Base-by-base conservation (phyloP, 1,140 invertebrate species). In the Drepana arcuata region DNA sequence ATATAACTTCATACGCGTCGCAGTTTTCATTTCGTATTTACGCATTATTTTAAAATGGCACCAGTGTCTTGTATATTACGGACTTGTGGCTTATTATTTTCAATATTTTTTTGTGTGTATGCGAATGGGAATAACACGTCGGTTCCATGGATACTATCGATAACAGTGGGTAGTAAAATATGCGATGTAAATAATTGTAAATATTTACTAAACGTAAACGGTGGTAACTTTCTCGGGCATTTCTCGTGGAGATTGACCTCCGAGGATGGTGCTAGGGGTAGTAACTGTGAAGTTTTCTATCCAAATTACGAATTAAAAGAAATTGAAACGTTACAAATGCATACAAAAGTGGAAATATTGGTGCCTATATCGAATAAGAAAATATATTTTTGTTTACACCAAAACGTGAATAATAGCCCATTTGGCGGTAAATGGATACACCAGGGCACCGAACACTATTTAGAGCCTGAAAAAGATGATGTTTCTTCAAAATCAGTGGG, bases 41-140 rank as follows among this genome's bases (percentile, higher is more conserved):
- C 36, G 31, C 46, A 32, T 29, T 45, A 29, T 16, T 15, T 49
- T 51, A 75, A 72, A 52, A 83, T 83, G 80, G 69, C 67, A 48
- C 43, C 53, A 63, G 58, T 62, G 45, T 53, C 32, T 43, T 69
- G 53, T 61, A 47, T 70, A 46, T 66, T 77, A 34, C 80, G 80
- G 80, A 83, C 80, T 83, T 80, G 75, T 77, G 68, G 75, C 56
- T 69, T 80, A 75, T 55, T 78, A 34, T 47, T 68, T 34, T 67
- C 42, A 49, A 34, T 83, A 46, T 45, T 72, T 48, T 52, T 66
- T 40, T 44, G 57, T 34, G 63, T 73, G 64, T 40, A 51, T 43
- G 56, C 62, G 44, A 37, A 27, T 0, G 37, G 49, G 7, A 45
- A 60, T 49, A 51, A 24, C 23, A 32, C 37, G n/a, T 35, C 27